Conservation (phyloP, 2,113 vertebrate species). For the Nematolebias whitei region DNA sequence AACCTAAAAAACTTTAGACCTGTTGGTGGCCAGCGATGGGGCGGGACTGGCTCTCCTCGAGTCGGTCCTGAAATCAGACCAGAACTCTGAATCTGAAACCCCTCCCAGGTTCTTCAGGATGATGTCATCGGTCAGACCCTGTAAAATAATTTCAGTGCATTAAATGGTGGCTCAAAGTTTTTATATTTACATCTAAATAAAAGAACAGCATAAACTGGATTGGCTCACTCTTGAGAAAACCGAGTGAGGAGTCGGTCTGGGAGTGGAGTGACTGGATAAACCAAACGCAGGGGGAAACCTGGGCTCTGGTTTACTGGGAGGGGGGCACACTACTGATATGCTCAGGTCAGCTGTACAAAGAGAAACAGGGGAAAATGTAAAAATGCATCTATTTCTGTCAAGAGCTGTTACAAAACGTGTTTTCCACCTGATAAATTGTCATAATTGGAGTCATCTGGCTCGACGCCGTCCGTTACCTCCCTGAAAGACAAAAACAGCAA, state of each 20-base stretch:
- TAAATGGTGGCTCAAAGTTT: too few species aligned
- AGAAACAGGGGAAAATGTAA: not conserved
- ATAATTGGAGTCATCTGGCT: constrained; percentile 41
- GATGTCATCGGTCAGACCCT: constrained; percentile 55
- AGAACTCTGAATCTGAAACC: constrained; percentile 48
- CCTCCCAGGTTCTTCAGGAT: constrained; percentile 54
- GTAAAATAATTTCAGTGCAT: not conserved
- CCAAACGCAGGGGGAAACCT: not conserved
- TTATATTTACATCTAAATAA: not conserved
- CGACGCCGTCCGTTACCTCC: constrained; percentile 31
- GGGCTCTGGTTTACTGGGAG: constrained; percentile 32
- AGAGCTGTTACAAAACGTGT: too few species aligned
- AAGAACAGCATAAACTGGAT: fast-evolving
- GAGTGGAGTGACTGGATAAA: constrained; percentile 70
- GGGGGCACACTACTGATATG: constrained; percentile 33
- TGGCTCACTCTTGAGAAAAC: constrained; percentile 56
- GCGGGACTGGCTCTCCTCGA: constrained; percentile 54
- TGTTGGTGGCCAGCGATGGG: constrained; percentile 58
- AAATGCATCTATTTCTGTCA: not conserved
- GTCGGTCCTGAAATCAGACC: constrained; percentile 21
- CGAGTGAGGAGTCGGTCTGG: constrained; percentile 20
- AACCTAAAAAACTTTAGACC: constrained; percentile 53
- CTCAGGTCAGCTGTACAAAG: constrained; percentile 52
- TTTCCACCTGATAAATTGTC: constrained; percentile 72
- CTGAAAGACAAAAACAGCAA: constrained; percentile 39